These are phyloP conservation scores for Lanius collurio DNA, from an alignment of 2,113 vertebrate species.

Conservation along the genomic window DNA sequence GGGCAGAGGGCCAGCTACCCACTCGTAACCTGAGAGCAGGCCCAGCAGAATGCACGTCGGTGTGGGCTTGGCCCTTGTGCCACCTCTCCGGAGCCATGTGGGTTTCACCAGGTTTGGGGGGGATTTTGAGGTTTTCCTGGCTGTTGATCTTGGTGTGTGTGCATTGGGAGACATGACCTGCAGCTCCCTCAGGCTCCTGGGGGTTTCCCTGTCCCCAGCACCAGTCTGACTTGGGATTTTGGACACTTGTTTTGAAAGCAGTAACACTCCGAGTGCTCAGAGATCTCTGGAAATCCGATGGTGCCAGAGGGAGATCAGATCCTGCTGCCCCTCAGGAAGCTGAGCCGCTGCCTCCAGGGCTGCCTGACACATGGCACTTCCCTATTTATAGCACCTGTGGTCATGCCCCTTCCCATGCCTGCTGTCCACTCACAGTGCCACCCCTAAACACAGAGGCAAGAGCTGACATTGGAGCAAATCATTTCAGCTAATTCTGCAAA, in stretches of 20 bases:
- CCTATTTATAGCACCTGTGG: not conserved
- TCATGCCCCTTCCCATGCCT: not conserved
- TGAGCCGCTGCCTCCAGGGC: not conserved
- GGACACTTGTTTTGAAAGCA: not conserved
- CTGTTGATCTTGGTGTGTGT: not conserved
- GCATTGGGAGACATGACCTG: accelerated
- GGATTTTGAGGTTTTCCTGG: not conserved
- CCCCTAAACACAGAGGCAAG: not conserved
- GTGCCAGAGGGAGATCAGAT: not conserved
- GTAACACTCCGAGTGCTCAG: not conserved
- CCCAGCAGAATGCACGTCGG: accelerated
- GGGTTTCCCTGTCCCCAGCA: accelerated
- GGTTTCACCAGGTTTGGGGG: not conserved
- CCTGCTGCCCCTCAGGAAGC: not conserved
- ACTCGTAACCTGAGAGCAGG: not conserved
- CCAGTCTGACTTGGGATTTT: accelerated
- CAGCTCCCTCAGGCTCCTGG: not conserved
- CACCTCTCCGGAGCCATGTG: accelerated
- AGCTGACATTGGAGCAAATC: accelerated
- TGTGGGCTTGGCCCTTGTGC: accelerated
- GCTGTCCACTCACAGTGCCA: not conserved
- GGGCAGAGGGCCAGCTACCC: not conserved
- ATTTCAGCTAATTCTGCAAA: not conserved
- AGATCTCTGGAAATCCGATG: not conserved
- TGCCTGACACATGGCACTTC: not conserved